phyloP scores from a whole-genome alignment of 2,797 vertebrate species.

The Selene dorsalis region DNA sequence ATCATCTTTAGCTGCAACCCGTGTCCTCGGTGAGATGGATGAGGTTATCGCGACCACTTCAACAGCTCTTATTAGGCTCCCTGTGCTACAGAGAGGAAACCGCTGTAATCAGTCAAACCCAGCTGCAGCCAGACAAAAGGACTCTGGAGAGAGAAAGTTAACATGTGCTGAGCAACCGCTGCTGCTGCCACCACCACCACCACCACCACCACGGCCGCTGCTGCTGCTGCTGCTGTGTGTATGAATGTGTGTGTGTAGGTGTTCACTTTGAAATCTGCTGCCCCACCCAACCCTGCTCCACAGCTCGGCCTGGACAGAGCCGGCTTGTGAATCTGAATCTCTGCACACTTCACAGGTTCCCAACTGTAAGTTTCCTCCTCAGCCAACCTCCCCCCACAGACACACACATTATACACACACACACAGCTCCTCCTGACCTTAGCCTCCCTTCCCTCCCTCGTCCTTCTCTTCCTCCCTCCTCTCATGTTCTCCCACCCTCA shows the following conservation, averaged over 20 bases:
- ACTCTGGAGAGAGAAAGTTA: slow-evolving; percentile 65
- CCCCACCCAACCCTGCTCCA: slow-evolving; percentile 74
- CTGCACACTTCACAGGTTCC: slow-evolving; percentile 37
- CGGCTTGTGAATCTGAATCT: slow-evolving; percentile 26
- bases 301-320: slow-evolving; percentile 39
- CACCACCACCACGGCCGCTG: background rate
- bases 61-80: slow-evolving; percentile 19
- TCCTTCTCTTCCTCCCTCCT: slow-evolving; percentile 9
- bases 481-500: slow-evolving; percentile 63
- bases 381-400: slow-evolving; percentile 35
- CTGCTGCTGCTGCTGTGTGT: slow-evolving; percentile 35
- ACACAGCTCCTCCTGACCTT: slow-evolving; percentile 72
- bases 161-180: slow-evolving; percentile 50
- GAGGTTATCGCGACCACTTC: slow-evolving; percentile 29
- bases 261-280: slow-evolving; percentile 64
- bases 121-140: slow-evolving; percentile 47
- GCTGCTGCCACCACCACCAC: slow-evolving; percentile 7
- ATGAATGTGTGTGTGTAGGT: background rate
- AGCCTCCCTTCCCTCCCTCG: slow-evolving; percentile 13
- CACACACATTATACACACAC: slow-evolving; percentile 49
- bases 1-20: background rate
- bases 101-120: slow-evolving; percentile 46
- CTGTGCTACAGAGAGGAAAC: slow-evolving; percentile 45
- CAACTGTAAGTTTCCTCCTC: slow-evolving; percentile 41
- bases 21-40: slow-evolving; percentile 13